These are phyloP conservation scores for Brenthis daphne DNA, from an alignment of 2,888 invertebrate genomes.

Conservation along the genomic window DNA sequence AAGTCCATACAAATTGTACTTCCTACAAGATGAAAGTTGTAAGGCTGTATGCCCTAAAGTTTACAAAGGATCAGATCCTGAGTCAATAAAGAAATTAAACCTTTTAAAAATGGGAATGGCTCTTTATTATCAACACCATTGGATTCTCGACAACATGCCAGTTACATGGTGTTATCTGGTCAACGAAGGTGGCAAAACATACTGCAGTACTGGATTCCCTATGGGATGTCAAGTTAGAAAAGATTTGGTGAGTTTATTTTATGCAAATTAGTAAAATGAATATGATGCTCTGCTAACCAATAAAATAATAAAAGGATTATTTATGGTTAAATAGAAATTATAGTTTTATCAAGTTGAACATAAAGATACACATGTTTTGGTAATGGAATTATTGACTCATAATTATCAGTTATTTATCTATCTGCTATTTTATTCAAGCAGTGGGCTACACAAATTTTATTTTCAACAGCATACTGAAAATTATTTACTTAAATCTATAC, in stretches of 20 bases:
- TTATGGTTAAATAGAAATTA: no score
- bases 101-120: constrained; percentile 95
- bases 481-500: no score
- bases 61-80: constrained; percentile 86
- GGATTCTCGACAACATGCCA: constrained; percentile 99
- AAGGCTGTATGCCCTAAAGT: constrained; percentile 83
- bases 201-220: constrained; percentile 97
- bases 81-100: constrained; percentile 87
- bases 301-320: not conserved
- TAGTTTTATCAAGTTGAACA: no score
- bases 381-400: constrained; percentile 1
- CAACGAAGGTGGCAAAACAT: constrained; percentile 85
- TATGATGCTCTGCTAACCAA: not conserved
- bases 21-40: constrained; percentile 87
- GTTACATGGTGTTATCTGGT: constrained; percentile 97
- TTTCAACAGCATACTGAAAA: no score
- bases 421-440: no score
- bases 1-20: constrained; percentile 94
- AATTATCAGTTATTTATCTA: not conserved
- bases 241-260: constrained; percentile 64
- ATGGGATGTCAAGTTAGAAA: constrained; percentile 95
- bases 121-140: constrained; percentile 98
- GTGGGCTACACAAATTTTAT: no score
- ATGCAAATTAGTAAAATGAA: not conserved
- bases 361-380: not conserved